These are phyloP conservation scores for Dicaeum eximium DNA, from an alignment of 2,113 vertebrate species.

Conservation along the genomic window DNA sequence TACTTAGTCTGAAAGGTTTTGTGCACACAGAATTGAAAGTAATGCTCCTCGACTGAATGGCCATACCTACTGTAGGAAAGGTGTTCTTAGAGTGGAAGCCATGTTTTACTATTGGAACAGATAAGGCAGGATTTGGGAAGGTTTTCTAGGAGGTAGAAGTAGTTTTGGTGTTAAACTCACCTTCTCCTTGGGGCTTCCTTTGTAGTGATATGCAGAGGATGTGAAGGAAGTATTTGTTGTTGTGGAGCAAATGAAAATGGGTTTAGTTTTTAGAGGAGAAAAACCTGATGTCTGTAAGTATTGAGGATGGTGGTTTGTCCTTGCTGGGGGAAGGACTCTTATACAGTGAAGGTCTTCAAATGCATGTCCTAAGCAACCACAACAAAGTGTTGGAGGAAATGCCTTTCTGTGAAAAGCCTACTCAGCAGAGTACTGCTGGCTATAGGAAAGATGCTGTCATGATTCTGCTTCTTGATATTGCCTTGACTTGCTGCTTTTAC, in stretches of 20 bases:
- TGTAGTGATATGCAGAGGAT: not conserved
- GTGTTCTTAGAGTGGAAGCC: not conserved
- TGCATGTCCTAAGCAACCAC: not conserved
- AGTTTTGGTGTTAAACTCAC: not conserved
- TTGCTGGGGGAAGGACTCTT: not conserved
- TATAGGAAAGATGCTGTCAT: not conserved
- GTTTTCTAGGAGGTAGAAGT: not conserved
- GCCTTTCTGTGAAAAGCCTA: not conserved
- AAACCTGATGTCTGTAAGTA: accelerated
- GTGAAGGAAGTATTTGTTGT: not conserved
- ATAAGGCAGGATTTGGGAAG: not conserved
- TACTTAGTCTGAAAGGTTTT: not conserved
- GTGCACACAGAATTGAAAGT: not conserved
- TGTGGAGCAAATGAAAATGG: not conserved
- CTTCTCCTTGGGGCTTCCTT: not conserved
- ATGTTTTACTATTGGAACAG: not conserved
- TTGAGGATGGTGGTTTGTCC: not conserved
- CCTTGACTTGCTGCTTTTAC: not conserved
- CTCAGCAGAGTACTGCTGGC: not conserved
- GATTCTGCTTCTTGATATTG: not conserved
- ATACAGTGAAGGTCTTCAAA: not conserved
- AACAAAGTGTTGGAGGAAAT: not conserved
- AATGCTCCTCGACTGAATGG: not conserved
- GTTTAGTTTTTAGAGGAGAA: not conserved
- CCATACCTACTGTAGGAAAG: not conserved